phyloP scores from a whole-genome alignment of 2,888 invertebrate genomes.

The Lypha dubia region DNA sequence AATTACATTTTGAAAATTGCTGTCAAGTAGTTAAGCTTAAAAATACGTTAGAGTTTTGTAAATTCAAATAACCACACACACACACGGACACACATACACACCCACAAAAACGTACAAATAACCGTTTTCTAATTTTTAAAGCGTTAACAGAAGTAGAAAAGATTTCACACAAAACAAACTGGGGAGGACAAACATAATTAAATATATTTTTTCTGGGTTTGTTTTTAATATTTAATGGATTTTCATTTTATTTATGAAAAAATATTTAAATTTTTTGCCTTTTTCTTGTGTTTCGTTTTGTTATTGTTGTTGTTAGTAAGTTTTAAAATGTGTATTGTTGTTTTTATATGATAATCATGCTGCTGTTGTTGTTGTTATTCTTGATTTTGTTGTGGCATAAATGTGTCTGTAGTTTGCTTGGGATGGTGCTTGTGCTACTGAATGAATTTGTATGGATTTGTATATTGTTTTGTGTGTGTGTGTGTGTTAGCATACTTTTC shows the following conservation, averaged over 20 bases:
- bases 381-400: constrained; percentile 13
- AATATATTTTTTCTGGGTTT: constrained; percentile 68
- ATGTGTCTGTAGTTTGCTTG: constrained; percentile 8
- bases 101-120: constrained; percentile 27
- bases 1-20: constrained; percentile 82
- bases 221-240: constrained; percentile 71
- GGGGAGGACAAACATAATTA: constrained; percentile 69
- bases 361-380: constrained; percentile 10
- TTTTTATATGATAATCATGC: constrained; percentile 17
- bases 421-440: background rate
- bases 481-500: constrained; percentile 31
- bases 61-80: constrained; percentile 38
- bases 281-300: background rate
- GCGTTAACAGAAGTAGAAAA: constrained; percentile 56
- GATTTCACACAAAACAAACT: constrained; percentile 11
- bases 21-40: constrained; percentile 80
- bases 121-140: constrained; percentile 52
- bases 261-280: constrained; percentile 65
- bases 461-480: background rate
- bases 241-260: constrained; percentile 72
- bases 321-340: constrained; percentile 35
- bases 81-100: constrained; percentile 53
- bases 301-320: constrained; percentile 48
- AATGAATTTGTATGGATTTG: background rate
- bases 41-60: constrained; percentile 68